Percentiles rank a stretch among this genome's conserved stretches.
Conservation (phyloP, 2,113 vertebrate genomes). For the Scomber colias region DNA sequence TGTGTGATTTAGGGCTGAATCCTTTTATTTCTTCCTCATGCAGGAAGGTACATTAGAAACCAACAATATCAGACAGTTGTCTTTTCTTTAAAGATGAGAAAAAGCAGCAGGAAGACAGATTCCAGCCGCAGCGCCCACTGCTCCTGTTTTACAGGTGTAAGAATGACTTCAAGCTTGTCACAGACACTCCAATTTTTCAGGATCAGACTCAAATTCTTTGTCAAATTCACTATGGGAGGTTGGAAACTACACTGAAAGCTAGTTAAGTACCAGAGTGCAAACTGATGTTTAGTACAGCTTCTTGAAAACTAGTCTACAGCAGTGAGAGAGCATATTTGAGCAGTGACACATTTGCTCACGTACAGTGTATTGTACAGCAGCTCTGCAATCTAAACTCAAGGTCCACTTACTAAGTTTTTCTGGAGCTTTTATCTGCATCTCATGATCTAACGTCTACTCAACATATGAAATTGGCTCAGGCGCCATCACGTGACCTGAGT, state of each 20-base stretch:
- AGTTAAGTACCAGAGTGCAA: not conserved
- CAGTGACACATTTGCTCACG: not conserved
- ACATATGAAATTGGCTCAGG: not conserved
- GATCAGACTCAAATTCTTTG: slow-evolving; percentile 8
- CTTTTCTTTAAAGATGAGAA: slow-evolving; percentile 22
- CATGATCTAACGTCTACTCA: not conserved
- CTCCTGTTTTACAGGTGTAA: slow-evolving; percentile 5
- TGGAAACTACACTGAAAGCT: not conserved
- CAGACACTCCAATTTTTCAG: not conserved
- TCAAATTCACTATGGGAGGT: not conserved
- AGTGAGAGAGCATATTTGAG: not conserved
- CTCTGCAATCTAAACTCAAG: not conserved
- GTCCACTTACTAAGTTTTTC: not conserved
- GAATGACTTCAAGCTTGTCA: slow-evolving; percentile 31
- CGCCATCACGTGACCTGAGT: not conserved
- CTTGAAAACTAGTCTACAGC: no score
- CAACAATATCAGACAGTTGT: slow-evolving; percentile 25
- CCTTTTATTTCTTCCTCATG: slow-evolving; percentile 21
- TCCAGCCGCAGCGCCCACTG: not conserved
- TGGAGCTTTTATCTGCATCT: not conserved
- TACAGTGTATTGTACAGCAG: not conserved
- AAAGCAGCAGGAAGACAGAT: slow-evolving; percentile 14
- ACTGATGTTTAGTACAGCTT: no score
- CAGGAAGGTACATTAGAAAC: slow-evolving; percentile 6
- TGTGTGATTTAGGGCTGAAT: slow-evolving; percentile 18